Evolutionary conservation across 2,113 vertebrate genomes (phyloP).

Genomic region (Nanorana parkeri): DNA sequence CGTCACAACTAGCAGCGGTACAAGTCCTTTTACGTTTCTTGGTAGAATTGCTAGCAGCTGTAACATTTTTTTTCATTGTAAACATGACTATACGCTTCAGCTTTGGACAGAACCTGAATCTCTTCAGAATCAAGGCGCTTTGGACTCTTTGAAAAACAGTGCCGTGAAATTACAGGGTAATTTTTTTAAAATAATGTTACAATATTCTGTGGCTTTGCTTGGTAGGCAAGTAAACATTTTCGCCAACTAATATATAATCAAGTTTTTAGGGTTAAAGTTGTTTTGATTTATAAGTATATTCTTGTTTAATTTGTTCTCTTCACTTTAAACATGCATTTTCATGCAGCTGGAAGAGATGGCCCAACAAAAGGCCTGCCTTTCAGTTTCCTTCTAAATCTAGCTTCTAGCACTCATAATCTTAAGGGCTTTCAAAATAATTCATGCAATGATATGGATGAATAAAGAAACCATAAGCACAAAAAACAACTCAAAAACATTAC

Average conservation of each 20-base stretch:
- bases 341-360: slow-evolving; percentile 80
- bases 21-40: slow-evolving; percentile 67
- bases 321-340: slow-evolving; percentile 85
- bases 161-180: slow-evolving; percentile 61
- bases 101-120: slow-evolving; percentile 69
- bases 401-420: slow-evolving; percentile 67
- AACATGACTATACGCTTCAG: slow-evolving; percentile 72
- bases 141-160: slow-evolving; percentile 66
- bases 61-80: slow-evolving; percentile 71
- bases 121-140: slow-evolving; percentile 75
- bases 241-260: slow-evolving; percentile 66
- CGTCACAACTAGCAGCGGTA: slow-evolving; percentile 71
- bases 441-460: slow-evolving; percentile 86
- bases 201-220: slow-evolving; percentile 38
- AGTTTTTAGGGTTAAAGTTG: slow-evolving; percentile 50
- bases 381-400: slow-evolving; percentile 71
- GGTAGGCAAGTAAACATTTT: slow-evolving; percentile 67
- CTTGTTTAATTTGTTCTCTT: slow-evolving; percentile 70
- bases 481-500: slow-evolving; percentile 72
- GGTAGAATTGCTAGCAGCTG: slow-evolving; percentile 74
- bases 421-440: slow-evolving; percentile 77
- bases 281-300: slow-evolving; percentile 69
- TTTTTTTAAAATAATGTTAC: slow-evolving; percentile 53
- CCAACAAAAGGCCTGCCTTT: slow-evolving; percentile 68
- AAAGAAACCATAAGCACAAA: slow-evolving; percentile 79